A percentile compares a stretch with the other conserved stretches of the same genome.
These are phyloP conservation scores for Aspidapion aeneum DNA, from an alignment of 2,888 invertebrate genomes.

Conservation along the genomic window DNA sequence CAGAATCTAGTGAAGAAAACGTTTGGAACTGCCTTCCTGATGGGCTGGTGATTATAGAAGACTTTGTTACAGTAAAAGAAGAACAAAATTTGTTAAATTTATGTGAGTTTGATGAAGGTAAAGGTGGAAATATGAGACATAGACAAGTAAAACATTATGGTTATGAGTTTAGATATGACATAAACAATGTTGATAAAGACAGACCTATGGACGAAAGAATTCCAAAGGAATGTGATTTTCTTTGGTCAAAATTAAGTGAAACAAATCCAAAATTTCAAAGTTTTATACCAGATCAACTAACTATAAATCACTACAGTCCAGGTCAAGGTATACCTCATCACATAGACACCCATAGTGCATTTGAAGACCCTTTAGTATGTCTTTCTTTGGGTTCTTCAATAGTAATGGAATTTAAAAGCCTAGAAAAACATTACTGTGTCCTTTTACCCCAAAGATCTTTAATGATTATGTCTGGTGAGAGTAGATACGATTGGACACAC, in stretches of 20 bases:
- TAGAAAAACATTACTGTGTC: slow-evolving; percentile 57
- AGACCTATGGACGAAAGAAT: slow-evolving; percentile 64
- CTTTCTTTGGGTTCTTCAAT: slow-evolving; percentile 79
- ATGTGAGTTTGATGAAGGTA: slow-evolving; percentile 53
- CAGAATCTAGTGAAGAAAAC: slow-evolving; percentile 32
- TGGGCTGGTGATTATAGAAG: slow-evolving; percentile 65
- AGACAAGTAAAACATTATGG: slow-evolving; percentile 88
- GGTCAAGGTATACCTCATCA: slow-evolving; percentile 95
- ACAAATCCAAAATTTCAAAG: slow-evolving; percentile 43
- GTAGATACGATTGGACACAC: slow-evolving; percentile 76
- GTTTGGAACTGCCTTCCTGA: slow-evolving; percentile 53
- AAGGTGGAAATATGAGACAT: slow-evolving; percentile 62
- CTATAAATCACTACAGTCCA: slow-evolving; percentile 78
- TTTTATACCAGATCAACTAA: slow-evolving; percentile 73
- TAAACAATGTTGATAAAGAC: slow-evolving; percentile 76
- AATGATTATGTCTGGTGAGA: slow-evolving; percentile 71
- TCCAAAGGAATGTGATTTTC: slow-evolving; percentile 64
- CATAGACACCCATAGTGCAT: slow-evolving; percentile 93
- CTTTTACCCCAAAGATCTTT: slow-evolving; percentile 68
- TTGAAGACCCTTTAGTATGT: slow-evolving; percentile 83
- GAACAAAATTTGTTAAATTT: slow-evolving; percentile 58
- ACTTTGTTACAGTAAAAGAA: slow-evolving; percentile 70
- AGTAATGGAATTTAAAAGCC: slow-evolving; percentile 85
- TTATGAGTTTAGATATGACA: slow-evolving; percentile 85
- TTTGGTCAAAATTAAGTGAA: slow-evolving; percentile 58